Evolutionary conservation across 1,140 invertebrate genomes (phyloP).

Genomic region (Pseudobourletiella spinata): DNA sequence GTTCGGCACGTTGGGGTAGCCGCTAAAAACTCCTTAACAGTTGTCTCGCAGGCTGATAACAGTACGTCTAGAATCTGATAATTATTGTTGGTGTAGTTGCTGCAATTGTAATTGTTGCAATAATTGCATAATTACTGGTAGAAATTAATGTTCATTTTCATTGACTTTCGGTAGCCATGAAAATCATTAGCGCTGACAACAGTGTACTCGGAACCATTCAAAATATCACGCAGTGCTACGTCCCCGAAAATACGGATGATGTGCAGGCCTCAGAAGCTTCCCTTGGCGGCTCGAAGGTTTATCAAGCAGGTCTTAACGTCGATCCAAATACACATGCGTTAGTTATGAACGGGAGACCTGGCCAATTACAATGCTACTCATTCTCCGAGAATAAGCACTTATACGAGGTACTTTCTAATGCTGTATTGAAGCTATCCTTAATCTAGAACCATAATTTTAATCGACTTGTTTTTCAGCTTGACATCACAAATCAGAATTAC

Average conservation of each 20-base stretch:
- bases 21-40: conserved; percentile 54
- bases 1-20: conserved; percentile 59
- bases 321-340: conserved; percentile 58
- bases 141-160: too few relatives aligned
- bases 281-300: conserved; percentile 41
- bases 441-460: not conserved
- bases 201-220: conserved; percentile 53
- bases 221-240: conserved; percentile 52
- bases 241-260: conserved; percentile 36
- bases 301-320: conserved; percentile 54
- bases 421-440: not conserved
- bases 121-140: too few relatives aligned
- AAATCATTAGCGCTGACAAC: conserved; percentile 54
- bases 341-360: conserved; percentile 64
- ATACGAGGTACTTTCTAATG: conserved; percentile 56
- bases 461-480: conserved; percentile 50
- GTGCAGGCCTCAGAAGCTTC: not conserved
- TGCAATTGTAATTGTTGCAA: too few relatives aligned
- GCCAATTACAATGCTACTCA: conserved; percentile 72
- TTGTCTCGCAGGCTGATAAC: conserved; percentile 63
- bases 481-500: conserved; percentile 64
- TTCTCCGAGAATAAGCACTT: conserved; percentile 55
- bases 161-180: conserved; percentile 51
- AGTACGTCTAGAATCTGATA: conserved; percentile 42
- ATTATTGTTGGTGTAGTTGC: too few relatives aligned